Evolutionary conservation across 2,888 invertebrate genomes (phyloP), one percentile per base, ranked within the genome.

Genomic region (Leptinotarsa peninsularis): DNA sequence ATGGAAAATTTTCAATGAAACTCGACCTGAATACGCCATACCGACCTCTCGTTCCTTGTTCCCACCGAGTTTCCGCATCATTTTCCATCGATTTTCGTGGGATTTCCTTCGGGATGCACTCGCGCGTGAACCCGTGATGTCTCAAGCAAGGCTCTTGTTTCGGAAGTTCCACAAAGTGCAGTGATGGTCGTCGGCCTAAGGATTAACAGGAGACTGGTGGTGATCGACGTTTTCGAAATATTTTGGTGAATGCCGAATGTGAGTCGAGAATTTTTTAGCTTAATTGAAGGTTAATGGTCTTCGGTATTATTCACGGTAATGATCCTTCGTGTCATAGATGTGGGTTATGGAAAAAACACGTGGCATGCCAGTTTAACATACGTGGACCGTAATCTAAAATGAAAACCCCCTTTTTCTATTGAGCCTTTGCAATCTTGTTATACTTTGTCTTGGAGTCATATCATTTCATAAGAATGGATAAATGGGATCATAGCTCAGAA

Each of bases 141-240:
- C 74, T 77, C 71, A 71, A 74, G 71, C 43, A 60, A 67, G 60
- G 49, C 58, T 56, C 49, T 17, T 54, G 17, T 68, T 68, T 50
- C 21, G 50, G 14, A 69, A 56, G 27, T 77, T 72, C 70, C 73
- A 75, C 76, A 76, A 81, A 74, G 75, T 77, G 81, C 79, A 78
- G 78, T 78, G 81, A 84, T 84, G 83, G 80, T 81, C 72, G 78
- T 75, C 58, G 79, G 80, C 67, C 77, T 77, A 63, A 74, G 81
- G 75, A 79, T 76, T 73, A 82, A 83, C 74, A 80, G 79, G 74
- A 82, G 81, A 71, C 76, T 82, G 69, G 76, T 83, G 74, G 76
- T 81, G 56, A 79, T 80, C 17, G 82, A 82, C 54, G 81, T 81
- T 68, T 81, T 81, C 74, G 81, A 81, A 79, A 81, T 82, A 79